Evolutionary conservation across 2,113 vertebrate species (phyloP).

Genomic region (Semnornis frantzii): DNA sequence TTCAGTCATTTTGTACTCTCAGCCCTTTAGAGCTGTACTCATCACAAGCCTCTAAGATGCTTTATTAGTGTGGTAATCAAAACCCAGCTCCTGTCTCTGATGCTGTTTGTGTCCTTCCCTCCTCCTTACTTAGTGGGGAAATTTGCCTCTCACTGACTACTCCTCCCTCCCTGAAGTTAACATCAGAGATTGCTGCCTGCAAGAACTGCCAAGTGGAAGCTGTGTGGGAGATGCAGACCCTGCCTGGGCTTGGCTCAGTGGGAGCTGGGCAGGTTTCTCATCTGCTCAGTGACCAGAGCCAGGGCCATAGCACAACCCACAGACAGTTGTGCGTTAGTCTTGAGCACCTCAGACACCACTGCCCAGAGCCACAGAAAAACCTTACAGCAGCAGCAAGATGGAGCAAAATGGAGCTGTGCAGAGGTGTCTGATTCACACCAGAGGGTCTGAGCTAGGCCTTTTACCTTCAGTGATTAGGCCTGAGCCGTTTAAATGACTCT

Average conservation of each 20-base stretch:
- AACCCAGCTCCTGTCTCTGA: neutral
- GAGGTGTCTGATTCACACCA: neutral
- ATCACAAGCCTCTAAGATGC: neutral
- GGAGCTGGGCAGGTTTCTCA: neutral
- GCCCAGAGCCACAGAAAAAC: neutral
- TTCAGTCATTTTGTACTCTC: neutral
- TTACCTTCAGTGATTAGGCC: slow-evolving; percentile 35
- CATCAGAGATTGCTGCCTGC: neutral
- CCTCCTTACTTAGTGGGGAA: neutral
- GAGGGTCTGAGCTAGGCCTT: slow-evolving; percentile 5
- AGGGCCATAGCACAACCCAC: neutral
- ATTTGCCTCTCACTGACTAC: neutral
- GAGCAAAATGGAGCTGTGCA: slow-evolving; percentile 11
- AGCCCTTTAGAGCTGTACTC: neutral
- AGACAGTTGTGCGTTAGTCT: neutral
- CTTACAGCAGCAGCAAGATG: neutral
- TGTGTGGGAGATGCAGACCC: neutral
- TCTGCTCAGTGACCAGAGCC: neutral
- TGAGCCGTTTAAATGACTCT: slow-evolving; percentile 59
- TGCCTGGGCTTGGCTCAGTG: neutral
- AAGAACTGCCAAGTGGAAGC: neutral
- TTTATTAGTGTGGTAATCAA: neutral
- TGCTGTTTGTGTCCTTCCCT: neutral
- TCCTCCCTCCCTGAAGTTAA: neutral
- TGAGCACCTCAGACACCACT: neutral